phyloP scores from a whole-genome alignment of 2,797 vertebrate genomes.

The Lagocephalus sceleratus region DNA sequence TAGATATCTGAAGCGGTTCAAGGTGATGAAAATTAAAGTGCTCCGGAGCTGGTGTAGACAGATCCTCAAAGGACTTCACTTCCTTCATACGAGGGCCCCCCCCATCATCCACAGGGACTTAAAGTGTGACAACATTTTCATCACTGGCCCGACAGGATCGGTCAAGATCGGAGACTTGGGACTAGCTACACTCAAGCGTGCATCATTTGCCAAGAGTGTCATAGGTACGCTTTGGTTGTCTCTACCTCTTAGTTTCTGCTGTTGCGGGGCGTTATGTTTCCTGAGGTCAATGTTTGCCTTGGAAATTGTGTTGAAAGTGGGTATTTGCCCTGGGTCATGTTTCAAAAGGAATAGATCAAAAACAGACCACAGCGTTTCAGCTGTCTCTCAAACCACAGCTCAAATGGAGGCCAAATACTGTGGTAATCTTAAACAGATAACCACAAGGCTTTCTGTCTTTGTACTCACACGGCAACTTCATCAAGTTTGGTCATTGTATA shows the following conservation, averaged over 20 bases:
- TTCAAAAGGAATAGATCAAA: constrained; percentile 84
- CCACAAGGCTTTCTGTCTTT: constrained; percentile 60
- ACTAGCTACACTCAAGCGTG: constrained; percentile 92
- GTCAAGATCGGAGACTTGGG: constrained; percentile 98
- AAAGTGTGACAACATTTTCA: constrained; percentile 99
- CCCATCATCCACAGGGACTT: constrained; percentile 97
- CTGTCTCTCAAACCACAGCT: constrained; percentile 85
- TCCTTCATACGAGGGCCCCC: constrained; percentile 94
- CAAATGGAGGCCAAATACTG: constrained; percentile 70
- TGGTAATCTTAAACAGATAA: constrained; percentile 63
- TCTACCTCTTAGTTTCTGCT: constrained; percentile 35
- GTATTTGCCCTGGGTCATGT: constrained; percentile 56
- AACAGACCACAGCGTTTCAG: constrained; percentile 85
- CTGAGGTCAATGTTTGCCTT: constrained; percentile 27
- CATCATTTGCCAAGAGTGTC: constrained; percentile 99
- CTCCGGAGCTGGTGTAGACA: constrained; percentile 97
- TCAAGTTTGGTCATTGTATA: constrained; percentile 61
- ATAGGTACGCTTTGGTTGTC: constrained; percentile 86
- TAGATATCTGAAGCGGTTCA: constrained; percentile 97
- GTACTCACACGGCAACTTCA: constrained; percentile 43
- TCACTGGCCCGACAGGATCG: constrained; percentile 97
- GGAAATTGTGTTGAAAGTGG: constrained; percentile 36
- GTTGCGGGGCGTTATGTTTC: constrained; percentile 29
- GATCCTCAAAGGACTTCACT: constrained; percentile 97
- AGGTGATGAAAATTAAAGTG: constrained; percentile 99